These are phyloP conservation scores for Chloroceryle amazona DNA, from an alignment of 2,797 vertebrate species.

Conservation along the genomic window DNA sequence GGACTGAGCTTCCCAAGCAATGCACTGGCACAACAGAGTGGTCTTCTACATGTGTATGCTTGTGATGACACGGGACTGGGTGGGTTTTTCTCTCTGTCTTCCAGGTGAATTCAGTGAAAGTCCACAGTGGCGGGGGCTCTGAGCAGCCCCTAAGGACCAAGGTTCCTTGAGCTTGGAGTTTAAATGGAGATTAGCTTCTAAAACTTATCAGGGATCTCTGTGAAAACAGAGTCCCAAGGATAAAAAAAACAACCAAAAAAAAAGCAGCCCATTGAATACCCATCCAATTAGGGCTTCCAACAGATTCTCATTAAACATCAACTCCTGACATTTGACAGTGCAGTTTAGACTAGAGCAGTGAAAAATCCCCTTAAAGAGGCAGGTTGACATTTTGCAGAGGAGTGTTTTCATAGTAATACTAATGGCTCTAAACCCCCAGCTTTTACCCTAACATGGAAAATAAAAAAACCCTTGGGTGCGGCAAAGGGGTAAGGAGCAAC, in stretches of 20 bases:
- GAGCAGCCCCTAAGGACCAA: neutral
- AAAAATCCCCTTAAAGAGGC: slow-evolving; percentile 67
- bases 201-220: slow-evolving; percentile 62
- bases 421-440: neutral
- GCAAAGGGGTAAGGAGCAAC: neutral
- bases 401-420: slow-evolving; percentile 20
- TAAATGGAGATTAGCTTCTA: slow-evolving; percentile 59
- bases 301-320: slow-evolving; percentile 65
- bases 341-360: slow-evolving; percentile 41
- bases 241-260: neutral
- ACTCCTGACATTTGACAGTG: slow-evolving; percentile 64
- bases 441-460: neutral
- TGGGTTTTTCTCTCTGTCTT: neutral
- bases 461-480: neutral
- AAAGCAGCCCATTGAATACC: slow-evolving; percentile 35
- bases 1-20: too few relatives aligned
- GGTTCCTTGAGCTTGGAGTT: neutral
- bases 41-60: too few relatives aligned
- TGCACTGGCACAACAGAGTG: too few relatives aligned
- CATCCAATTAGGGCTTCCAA: slow-evolving; percentile 75
- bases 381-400: slow-evolving; percentile 69
- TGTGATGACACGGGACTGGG: too few relatives aligned
- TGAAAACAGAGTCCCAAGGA: slow-evolving; percentile 57
- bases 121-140: neutral
- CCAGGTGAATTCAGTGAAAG: neutral